These are phyloP conservation scores for Eurystomus gularis DNA, from an alignment of 2,113 vertebrate genomes.

Conservation along the genomic window DNA sequence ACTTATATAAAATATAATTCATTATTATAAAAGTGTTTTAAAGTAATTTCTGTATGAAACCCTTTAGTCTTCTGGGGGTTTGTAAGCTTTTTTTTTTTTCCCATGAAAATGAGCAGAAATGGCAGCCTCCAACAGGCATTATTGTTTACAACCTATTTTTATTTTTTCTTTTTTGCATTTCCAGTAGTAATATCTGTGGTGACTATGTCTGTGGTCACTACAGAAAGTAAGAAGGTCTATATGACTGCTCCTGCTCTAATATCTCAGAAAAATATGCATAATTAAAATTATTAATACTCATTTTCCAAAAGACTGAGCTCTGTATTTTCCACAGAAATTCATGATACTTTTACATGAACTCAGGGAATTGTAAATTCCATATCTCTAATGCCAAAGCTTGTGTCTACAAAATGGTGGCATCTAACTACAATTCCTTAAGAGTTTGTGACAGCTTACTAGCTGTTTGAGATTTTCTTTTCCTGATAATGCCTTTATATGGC, in stretches of 20 bases:
- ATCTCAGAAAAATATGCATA: neutral
- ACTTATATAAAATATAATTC: neutral
- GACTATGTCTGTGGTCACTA: neutral
- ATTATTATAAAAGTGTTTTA: neutral
- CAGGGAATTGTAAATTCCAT: neutral
- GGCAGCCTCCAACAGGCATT: neutral
- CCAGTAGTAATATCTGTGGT: neutral
- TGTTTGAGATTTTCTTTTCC: neutral
- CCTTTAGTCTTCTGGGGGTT: fast-evolving
- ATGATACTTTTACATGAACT: neutral
- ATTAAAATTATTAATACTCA: neutral
- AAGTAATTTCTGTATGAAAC: neutral
- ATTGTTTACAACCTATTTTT: neutral
- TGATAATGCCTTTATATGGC: neutral
- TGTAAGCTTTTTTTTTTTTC: neutral
- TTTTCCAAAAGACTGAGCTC: neutral
- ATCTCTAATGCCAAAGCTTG: neutral
- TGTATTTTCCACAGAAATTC: neutral
- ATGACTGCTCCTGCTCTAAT: neutral
- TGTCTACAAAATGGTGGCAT: neutral
- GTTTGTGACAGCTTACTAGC: neutral
- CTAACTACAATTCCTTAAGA: neutral
- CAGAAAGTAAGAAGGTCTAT: neutral
- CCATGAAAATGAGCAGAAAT: neutral
- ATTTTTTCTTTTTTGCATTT: neutral